Evolutionary conservation across 2,888 invertebrate genomes (phyloP).

Genomic region (Agrochola lychnidis): DNA sequence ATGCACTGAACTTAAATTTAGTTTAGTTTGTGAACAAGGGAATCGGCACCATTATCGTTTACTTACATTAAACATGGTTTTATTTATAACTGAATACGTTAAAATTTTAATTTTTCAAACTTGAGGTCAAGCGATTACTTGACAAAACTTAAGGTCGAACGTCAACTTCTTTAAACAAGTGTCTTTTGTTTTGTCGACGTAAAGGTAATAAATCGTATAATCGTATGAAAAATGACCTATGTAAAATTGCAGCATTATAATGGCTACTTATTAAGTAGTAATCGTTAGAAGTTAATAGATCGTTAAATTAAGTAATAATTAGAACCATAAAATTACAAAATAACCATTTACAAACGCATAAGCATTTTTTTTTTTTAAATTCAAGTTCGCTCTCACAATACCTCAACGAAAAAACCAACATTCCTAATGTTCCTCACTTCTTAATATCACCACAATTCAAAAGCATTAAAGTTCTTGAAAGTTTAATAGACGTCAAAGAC

Average conservation of each 20-base stretch:
- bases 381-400: too few relatives aligned
- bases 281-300: not conserved
- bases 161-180: not conserved
- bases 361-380: not conserved
- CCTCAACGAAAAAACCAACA: not conserved
- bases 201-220: not conserved
- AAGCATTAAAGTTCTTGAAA: conserved; percentile 52
- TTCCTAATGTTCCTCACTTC: not conserved
- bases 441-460: conserved; percentile 29
- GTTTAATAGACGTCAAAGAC: conserved; percentile 57
- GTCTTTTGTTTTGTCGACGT: not conserved
- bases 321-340: not conserved
- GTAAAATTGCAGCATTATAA: not conserved
- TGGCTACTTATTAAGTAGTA: not conserved
- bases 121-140: not conserved
- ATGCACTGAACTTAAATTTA: too few relatives aligned
- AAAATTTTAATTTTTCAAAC: too few relatives aligned
- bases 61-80: not conserved
- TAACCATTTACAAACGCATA: not conserved
- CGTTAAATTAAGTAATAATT: too few relatives aligned
- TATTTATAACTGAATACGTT: not conserved
- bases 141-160: not conserved
- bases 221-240: not conserved
- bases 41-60: too few relatives aligned
- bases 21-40: too few relatives aligned